These are phyloP conservation scores for Empis livida DNA, from an alignment of 2,888 invertebrate genomes.

Conservation along the genomic window DNA sequence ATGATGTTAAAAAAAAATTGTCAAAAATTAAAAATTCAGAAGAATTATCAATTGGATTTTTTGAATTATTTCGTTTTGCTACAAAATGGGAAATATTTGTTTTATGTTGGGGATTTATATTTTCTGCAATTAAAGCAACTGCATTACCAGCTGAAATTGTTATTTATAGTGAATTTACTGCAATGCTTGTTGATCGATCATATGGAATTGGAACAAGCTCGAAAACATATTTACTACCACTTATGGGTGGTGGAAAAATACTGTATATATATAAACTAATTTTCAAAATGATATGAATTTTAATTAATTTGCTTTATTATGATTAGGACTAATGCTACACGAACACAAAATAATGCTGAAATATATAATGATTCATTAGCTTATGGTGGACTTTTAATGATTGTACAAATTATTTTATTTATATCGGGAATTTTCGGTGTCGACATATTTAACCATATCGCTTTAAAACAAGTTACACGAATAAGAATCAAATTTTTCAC, in stretches of 20 bases:
- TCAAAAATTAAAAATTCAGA: too few species aligned
- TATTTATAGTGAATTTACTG: slow-evolving; percentile 59
- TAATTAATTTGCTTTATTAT: neutral
- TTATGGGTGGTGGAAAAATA: slow-evolving; percentile 51
- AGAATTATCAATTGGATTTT: too few species aligned
- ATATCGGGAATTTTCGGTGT: slow-evolving; percentile 50
- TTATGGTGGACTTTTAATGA: slow-evolving; percentile 48
- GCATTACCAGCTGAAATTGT: slow-evolving; percentile 55
- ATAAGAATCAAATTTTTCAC: slow-evolving; percentile 48
- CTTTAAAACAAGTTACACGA: slow-evolving; percentile 48
- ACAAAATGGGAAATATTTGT: slow-evolving; percentile 43
- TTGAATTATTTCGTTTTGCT: slow-evolving; percentile 45
- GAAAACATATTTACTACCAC: slow-evolving; percentile 41
- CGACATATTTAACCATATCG: slow-evolving; percentile 52
- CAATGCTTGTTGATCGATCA: slow-evolving; percentile 55
- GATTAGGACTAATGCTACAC: slow-evolving; percentile 41
- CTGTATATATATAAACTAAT: slow-evolving; percentile 32
- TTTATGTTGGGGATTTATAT: slow-evolving; percentile 42
- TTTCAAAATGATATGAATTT: neutral
- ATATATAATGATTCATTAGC: slow-evolving; percentile 52
- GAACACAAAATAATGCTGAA: slow-evolving; percentile 42
- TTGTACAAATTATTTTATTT: slow-evolving; percentile 46
- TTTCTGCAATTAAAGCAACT: slow-evolving; percentile 47
- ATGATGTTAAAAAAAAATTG: too few species aligned
- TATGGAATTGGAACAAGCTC: slow-evolving; percentile 44